Conservation (phyloP, 2,797 vertebrate species). For the Danio tinwini region DNA sequence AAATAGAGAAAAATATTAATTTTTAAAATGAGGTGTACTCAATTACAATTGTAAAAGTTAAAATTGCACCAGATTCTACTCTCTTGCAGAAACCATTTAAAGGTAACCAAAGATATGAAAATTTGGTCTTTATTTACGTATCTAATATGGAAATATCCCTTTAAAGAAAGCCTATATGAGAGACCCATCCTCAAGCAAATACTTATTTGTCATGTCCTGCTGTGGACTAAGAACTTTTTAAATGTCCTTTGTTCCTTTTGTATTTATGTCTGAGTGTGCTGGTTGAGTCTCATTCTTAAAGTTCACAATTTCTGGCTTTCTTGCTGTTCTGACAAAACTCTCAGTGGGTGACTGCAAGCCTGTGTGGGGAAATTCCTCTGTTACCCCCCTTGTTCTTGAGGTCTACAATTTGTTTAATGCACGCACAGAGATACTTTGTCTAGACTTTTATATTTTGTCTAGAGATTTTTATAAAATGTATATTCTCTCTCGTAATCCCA, state of each 20-base stretch:
- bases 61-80: too few relatives aligned
- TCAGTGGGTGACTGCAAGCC: not conserved
- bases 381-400: not conserved
- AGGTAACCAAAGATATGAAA: too few relatives aligned
- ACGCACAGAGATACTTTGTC: not conserved
- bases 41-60: too few relatives aligned
- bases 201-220: constrained; percentile 1
- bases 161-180: constrained; percentile 3
- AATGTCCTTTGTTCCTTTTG: constrained; percentile 10
- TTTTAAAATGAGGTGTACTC: too few relatives aligned
- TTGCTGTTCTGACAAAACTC: not conserved
- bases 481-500: too few relatives aligned
- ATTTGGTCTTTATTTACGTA: too few relatives aligned
- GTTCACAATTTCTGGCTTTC: not conserved
- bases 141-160: too few relatives aligned
- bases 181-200: constrained; percentile 18
- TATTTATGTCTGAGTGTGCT: constrained; percentile 1
- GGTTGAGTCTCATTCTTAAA: not conserved
- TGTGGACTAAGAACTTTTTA: constrained; percentile 30
- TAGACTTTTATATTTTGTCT: too few relatives aligned
- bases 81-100: too few relatives aligned
- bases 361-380: constrained; percentile 37
- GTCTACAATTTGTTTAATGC: not conserved
- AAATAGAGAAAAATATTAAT: too few relatives aligned
- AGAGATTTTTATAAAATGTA: too few relatives aligned